Evolutionary conservation across 2,888 invertebrate genomes (phyloP).

Genomic region (Ophion ellenae): DNA sequence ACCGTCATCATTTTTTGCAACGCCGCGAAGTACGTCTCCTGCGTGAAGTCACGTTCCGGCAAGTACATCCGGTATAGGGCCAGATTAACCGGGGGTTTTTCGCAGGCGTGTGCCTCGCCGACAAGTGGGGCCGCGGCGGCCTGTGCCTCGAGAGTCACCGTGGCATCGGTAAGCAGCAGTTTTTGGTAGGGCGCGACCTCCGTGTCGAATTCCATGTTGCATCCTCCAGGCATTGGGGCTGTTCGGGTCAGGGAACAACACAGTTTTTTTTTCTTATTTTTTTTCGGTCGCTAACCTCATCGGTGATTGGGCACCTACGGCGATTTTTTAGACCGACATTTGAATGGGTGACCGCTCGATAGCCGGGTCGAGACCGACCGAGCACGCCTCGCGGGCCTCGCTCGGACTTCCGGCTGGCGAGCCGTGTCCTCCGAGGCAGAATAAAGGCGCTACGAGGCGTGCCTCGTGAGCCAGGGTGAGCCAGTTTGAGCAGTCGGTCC

Average conservation of each 20-base stretch:
- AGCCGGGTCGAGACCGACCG: no score
- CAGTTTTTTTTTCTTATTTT: neutral
- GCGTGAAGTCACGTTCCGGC: constrained; percentile 85
- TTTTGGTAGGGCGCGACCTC: constrained; percentile 87
- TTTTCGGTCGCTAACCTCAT: neutral
- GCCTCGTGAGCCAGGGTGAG: no score
- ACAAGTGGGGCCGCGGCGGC: constrained; percentile 83
- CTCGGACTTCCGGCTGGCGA: no score
- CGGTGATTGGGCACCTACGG: no score
- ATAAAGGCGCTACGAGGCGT: no score
- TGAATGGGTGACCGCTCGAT: neutral
- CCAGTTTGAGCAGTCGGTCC: no score
- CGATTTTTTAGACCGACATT: neutral
- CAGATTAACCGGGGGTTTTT: constrained; percentile 82
- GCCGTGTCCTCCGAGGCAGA: no score
- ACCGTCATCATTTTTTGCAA: constrained; percentile 87
- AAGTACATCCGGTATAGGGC: constrained; percentile 88
- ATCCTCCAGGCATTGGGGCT: constrained; percentile 93
- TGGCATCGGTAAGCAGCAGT: constrained; percentile 80
- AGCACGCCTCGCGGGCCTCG: no score
- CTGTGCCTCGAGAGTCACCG: constrained; percentile 86
- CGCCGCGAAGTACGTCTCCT: constrained; percentile 86
- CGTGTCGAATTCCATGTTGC: constrained; percentile 88
- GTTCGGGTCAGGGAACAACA: constrained; percentile 47
- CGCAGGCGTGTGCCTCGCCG: constrained; percentile 76